These are phyloP conservation scores for Schizopygopsis malacanthus DNA, from an alignment of 2,797 vertebrate genomes.

Conservation along the genomic window DNA sequence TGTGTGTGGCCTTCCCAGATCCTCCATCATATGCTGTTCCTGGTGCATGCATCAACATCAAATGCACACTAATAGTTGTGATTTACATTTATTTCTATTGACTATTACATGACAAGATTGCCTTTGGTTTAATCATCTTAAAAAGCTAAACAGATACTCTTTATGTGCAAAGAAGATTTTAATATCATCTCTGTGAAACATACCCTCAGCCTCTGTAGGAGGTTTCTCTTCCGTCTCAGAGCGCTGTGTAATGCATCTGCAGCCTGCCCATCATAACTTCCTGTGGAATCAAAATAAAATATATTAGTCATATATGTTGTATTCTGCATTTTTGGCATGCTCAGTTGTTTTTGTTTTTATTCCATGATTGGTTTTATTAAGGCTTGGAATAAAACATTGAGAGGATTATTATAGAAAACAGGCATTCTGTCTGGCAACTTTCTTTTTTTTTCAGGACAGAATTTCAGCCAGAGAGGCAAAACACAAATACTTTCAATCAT, in stretches of 20 bases:
- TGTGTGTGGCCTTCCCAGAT: constrained; percentile 69
- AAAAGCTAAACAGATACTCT: background rate
- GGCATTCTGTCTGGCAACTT: background rate
- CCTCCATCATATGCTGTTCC: constrained; percentile 84
- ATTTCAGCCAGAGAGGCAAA: background rate
- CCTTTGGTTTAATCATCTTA: background rate
- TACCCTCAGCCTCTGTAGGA: constrained; percentile 84
- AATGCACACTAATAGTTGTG: background rate
- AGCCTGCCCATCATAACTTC: constrained; percentile 66
- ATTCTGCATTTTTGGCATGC: background rate
- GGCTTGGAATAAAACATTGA: background rate
- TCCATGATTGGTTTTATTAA: background rate
- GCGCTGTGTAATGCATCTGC: constrained; percentile 75
- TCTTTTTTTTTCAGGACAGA: background rate
- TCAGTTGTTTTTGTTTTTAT: background rate
- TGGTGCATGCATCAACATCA: constrained; percentile 60
- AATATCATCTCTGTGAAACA: background rate
- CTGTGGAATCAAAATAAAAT: constrained; percentile 65
- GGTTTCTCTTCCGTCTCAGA: constrained; percentile 77
- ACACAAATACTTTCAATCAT: background rate
- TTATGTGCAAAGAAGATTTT: background rate
- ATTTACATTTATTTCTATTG: no score
- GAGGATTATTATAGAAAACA: background rate
- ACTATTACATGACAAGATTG: background rate
- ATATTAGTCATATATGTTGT: background rate